Percentiles rank a stretch among this genome's conserved stretches.
These are phyloP conservation scores for Melinaea marsaeus DNA, from an alignment of 2,888 invertebrate genomes.

Conservation along the genomic window DNA sequence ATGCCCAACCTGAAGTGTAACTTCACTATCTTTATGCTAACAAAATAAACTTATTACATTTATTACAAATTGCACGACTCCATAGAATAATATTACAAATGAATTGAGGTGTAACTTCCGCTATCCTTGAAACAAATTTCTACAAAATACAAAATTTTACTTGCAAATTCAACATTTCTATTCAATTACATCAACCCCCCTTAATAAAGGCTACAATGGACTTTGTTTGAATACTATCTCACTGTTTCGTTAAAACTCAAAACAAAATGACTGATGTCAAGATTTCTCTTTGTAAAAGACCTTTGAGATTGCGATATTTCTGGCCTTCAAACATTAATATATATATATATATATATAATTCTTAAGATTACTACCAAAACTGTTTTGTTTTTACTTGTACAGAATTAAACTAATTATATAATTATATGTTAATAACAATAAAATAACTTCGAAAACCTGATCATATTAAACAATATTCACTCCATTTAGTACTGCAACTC, in stretches of 20 bases:
- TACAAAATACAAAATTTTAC: conserved; percentile 37
- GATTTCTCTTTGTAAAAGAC: conserved; percentile 20
- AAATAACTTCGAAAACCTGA: too few relatives aligned
- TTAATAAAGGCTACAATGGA: conserved; percentile 33
- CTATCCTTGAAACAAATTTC: conserved; percentile 24
- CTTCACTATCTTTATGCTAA: conserved; percentile 51
- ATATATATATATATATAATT: background rate
- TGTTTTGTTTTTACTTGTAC: too few relatives aligned
- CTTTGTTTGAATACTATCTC: conserved; percentile 28
- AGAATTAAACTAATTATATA: too few relatives aligned
- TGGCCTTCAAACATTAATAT: background rate
- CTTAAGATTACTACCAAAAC: background rate
- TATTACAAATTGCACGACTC: conserved; percentile 46
- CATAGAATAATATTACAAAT: conserved; percentile 37
- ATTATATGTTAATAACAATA: too few relatives aligned
- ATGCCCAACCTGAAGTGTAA: conserved; percentile 49
- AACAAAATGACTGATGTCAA: conserved; percentile 26
- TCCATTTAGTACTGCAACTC: background rate
- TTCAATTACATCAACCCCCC: conserved; percentile 35
- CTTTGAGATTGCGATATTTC: conserved; percentile 6
- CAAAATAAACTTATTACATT: conserved; percentile 50
- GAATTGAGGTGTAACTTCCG: conserved; percentile 39
- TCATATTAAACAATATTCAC: too few relatives aligned
- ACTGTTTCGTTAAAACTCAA: conserved; percentile 27
- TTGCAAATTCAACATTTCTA: conserved; percentile 37